These are phyloP conservation scores for Microcebus tavaratra DNA, from an alignment of 2,113 vertebrate species.

Conservation along the genomic window DNA sequence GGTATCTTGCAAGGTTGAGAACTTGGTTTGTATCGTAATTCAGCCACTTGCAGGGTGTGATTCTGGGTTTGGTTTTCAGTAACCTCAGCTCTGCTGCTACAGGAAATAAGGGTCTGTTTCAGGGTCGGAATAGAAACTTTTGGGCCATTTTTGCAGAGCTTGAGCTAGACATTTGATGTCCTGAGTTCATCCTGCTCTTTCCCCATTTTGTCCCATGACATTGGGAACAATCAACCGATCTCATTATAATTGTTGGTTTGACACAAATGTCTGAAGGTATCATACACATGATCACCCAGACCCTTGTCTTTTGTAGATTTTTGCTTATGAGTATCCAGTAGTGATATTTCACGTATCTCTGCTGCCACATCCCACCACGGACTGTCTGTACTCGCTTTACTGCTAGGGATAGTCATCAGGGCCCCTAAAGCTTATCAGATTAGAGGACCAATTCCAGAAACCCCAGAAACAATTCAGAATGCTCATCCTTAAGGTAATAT, in stretches of 20 bases:
- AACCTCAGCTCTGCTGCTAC: neutral
- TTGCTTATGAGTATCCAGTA: neutral
- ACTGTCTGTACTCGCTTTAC: neutral
- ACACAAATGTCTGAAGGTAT: neutral
- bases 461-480: neutral
- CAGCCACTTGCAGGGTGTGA: neutral
- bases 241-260: neutral
- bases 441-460: neutral
- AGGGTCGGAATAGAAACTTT: neutral
- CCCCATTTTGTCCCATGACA: neutral
- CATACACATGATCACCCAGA: neutral
- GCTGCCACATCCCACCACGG: neutral
- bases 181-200: neutral
- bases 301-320: neutral
- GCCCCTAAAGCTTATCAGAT: neutral
- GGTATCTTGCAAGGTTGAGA: neutral
- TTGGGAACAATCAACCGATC: neutral
- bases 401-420: neutral
- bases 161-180: neutral
- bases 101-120: neutral
- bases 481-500: neutral
- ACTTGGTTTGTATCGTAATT: neutral
- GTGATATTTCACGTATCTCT: neutral
- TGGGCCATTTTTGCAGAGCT: neutral
- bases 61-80: neutral